Base-by-base conservation (phyloP, 2,888 invertebrate species). In the Capitulum mitella region DNA sequence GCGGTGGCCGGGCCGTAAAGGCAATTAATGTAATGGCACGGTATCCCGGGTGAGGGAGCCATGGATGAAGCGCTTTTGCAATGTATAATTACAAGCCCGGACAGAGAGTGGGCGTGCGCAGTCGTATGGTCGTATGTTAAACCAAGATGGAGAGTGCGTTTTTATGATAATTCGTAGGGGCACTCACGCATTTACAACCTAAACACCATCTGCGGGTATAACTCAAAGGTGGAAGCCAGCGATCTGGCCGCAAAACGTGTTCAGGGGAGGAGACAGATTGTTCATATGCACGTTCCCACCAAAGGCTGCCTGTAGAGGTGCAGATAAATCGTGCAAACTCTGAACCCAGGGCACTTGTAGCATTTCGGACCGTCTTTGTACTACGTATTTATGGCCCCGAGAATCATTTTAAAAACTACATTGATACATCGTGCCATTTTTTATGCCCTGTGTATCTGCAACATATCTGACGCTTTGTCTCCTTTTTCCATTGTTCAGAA, bases 141-240 rank as follows among this genome's bases (percentile, higher is more conserved):
- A 70, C 70, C 70, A 70, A 40, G 70, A 70, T 70, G 70, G 34
- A 70, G 26, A 40, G 70, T 26, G 70, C 40, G 40, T 70, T 40
- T 70, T 70, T 70, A 70, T 70, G 70, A 22, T 70, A 70, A 70
- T 70, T 10, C 37, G 37, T 5, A 1, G 26, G 37, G 40, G 26
- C 40, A 70, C 37, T 12, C 29, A 29, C 26, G 37, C 70, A 70
- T 70, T 70, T 40, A 16, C 70, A 29, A 37, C 70, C 19, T 40
- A 22, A 26, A 40, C 26, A 14, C 40, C 26, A 40, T 70, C 5
- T 40, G 70, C 34, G 29, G 26, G 19, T 26, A 40, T 70, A 40
- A 70, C 26, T 40, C 37, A 40, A 5, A 6, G 26, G 19, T 26
- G 8, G 14, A 37, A 10, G 40, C 37, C 37, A 70, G 16, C 19